Percentiles rank a stretch among this genome's conserved stretches.
These are phyloP conservation scores for Sylvicapra grimmia DNA, from an alignment of 2,113 vertebrate species.

Conservation along the genomic window DNA sequence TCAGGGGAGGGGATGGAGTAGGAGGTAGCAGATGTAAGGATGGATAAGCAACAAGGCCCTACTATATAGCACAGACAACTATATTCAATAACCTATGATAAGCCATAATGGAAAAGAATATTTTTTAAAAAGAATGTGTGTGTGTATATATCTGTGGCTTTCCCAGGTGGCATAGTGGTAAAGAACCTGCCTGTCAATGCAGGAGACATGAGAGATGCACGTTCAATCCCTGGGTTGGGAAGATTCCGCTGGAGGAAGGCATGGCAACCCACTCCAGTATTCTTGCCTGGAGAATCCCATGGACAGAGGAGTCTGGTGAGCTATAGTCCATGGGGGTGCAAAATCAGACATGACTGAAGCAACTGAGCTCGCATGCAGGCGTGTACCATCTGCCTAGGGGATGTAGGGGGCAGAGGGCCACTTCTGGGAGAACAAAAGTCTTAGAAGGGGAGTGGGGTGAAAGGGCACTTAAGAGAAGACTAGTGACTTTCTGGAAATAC, in stretches of 20 bases:
- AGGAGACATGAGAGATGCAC: neutral
- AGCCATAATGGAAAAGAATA: neutral
- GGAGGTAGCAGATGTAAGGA: neutral
- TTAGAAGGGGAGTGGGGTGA: neutral
- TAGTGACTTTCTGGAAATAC: neutral
- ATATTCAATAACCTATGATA: neutral
- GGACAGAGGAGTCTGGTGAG: fast-evolving
- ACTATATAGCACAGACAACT: neutral
- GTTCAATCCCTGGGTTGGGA: neutral
- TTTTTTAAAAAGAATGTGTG: neutral
- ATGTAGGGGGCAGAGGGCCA: neutral
- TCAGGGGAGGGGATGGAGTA: neutral
- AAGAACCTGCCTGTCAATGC: neutral
- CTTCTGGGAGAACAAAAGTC: neutral
- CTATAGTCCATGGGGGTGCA: neutral
- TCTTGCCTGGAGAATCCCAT: neutral
- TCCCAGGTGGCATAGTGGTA: neutral
- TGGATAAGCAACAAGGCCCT: neutral
- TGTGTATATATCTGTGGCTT: neutral
- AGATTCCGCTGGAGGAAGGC: neutral
- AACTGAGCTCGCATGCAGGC: neutral
- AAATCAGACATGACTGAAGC: neutral
- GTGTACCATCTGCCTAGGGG: neutral
- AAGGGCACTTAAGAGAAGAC: neutral
- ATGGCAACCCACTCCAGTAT: neutral